A percentile compares a stretch with the other conserved stretches of the same genome.
Evolutionary conservation across 1,140 invertebrate species (phyloP).

Genomic region (Camponotus vicinus): DNA sequence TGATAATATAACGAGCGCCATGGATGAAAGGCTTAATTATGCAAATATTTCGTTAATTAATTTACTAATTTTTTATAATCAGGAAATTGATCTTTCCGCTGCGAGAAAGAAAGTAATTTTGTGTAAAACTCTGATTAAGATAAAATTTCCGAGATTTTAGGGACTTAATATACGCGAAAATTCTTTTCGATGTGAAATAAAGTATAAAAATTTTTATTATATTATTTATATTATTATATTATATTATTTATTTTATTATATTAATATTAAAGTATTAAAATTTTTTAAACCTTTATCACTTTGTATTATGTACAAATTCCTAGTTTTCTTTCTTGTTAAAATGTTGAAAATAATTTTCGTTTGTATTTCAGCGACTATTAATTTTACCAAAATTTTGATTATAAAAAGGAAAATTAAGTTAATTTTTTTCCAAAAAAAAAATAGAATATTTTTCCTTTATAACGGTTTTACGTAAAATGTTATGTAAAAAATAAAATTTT

Average conservation of each 20-base stretch:
- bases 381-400: not conserved
- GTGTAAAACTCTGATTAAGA: conserved; percentile 9
- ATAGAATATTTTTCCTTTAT: not conserved
- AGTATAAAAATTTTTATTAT: not conserved
- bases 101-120: not conserved
- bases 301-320: not conserved
- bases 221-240: too few species aligned
- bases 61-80: conserved; percentile 31
- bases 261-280: not conserved
- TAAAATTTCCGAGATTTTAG: not conserved
- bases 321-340: not conserved
- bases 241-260: too few species aligned
- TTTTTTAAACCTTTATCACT: not conserved
- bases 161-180: not conserved
- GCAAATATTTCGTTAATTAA: conserved; percentile 41
- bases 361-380: not conserved
- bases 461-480: not conserved
- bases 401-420: not conserved
- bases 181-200: not conserved
- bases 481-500: not conserved
- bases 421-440: not conserved
- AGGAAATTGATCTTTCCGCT: conserved; percentile 10
- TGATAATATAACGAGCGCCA: conserved; percentile 15
- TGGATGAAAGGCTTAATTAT: not conserved
- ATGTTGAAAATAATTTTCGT: not conserved